These are phyloP conservation scores for Anodontia alba DNA, from an alignment of 2,888 invertebrate genomes.

Conservation along the genomic window DNA sequence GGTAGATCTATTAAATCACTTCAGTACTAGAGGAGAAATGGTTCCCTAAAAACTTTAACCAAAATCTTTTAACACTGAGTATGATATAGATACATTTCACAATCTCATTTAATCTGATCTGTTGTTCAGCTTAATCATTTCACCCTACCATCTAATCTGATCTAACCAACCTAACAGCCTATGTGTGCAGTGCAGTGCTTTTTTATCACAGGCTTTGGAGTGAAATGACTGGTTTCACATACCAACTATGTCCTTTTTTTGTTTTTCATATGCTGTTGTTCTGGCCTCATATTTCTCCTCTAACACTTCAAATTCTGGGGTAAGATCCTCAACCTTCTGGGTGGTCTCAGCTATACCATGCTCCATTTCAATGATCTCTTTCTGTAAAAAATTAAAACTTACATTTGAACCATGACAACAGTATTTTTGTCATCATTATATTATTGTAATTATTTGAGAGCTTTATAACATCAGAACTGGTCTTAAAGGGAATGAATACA, in stretches of 20 bases:
- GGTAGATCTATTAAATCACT: no score
- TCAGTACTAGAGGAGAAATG: no score
- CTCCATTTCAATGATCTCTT: conserved; percentile 73
- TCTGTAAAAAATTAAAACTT: conserved; percentile 65
- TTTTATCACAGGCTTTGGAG: not conserved
- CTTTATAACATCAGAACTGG: no score
- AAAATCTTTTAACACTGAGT: no score
- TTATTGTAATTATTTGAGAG: no score
- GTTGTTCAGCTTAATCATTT: no score
- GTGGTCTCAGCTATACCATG: conserved; percentile 65
- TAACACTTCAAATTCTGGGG: conserved; percentile 75
- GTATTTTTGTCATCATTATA: conserved; percentile 1
- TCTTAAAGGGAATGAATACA: no score
- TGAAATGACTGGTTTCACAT: conserved; percentile 63
- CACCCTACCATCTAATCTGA: no score
- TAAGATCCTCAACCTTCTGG: conserved; percentile 65
- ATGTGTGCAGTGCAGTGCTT: not conserved
- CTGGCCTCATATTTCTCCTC: conserved; percentile 72
- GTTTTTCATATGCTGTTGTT: conserved; percentile 72
- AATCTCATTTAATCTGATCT: no score
- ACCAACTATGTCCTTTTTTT: conserved; percentile 80
- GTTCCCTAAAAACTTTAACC: no score
- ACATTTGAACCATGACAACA: no score
- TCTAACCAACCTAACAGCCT: not conserved
- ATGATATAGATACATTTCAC: no score